Percentiles rank a stretch among this genome's conserved stretches.
Evolutionary conservation across 1,140 invertebrate species (phyloP).

Genomic region (Drosophila albomicans): DNA sequence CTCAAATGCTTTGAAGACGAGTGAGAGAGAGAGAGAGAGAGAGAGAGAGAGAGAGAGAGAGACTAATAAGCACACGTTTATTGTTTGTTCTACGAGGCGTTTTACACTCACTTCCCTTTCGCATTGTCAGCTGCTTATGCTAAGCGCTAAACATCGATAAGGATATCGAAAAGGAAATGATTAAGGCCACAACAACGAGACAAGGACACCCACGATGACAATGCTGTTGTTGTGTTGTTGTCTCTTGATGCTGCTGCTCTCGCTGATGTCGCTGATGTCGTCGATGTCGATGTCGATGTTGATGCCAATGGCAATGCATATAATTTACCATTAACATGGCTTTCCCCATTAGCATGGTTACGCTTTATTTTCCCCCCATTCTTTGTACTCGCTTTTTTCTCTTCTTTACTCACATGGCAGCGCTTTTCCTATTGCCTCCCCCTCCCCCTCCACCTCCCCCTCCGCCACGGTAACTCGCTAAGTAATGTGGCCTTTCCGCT

Average conservation of each 20-base stretch:
- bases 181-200: constrained; percentile 43
- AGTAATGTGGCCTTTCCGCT: background rate
- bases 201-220: constrained; percentile 17
- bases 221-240: background rate
- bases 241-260: background rate
- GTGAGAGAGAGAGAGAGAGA: too few species aligned
- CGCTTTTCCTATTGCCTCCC: too few species aligned
- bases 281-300: background rate
- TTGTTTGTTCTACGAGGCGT: constrained; percentile 22
- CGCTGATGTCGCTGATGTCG: background rate
- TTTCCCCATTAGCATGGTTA: constrained; percentile 28
- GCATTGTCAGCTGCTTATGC: constrained; percentile 39
- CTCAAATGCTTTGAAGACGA: background rate
- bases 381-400: background rate
- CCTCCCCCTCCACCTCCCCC: too few species aligned
- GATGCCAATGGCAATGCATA: constrained; percentile 36
- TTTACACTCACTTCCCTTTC: constrained; percentile 24
- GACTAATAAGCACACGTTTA: constrained; percentile 19
- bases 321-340: constrained; percentile 58
- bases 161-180: constrained; percentile 56
- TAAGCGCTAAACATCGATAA: constrained; percentile 37
- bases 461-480: too few species aligned
- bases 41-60: too few species aligned
- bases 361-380: background rate
- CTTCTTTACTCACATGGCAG: background rate